phyloP scores from a whole-genome alignment of 2,888 invertebrate genomes.

The Nymphalis c-album region DNA sequence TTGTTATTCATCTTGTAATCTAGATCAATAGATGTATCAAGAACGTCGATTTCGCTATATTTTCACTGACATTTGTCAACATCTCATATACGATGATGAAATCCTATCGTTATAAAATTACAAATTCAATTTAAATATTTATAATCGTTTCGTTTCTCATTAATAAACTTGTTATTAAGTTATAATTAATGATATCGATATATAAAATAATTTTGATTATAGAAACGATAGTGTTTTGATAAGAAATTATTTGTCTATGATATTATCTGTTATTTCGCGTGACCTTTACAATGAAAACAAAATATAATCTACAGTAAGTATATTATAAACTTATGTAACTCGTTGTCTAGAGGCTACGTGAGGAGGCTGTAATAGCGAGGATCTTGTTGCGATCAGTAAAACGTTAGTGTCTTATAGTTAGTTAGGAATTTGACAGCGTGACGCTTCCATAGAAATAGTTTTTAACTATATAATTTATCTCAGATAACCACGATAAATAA shows the following conservation, averaged over 20 bases:
- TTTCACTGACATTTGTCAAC: conserved; percentile 6
- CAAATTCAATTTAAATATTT: background rate
- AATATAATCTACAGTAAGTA: no score
- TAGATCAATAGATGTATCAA: conserved; percentile 9
- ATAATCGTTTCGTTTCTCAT: background rate
- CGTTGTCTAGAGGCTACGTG: no score
- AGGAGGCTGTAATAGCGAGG: no score
- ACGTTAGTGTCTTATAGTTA: no score
- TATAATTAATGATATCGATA: background rate
- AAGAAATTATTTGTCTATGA: background rate
- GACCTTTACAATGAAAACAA: no score
- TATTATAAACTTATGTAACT: no score
- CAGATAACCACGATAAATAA: no score
- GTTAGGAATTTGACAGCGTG: no score
- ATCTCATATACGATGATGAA: background rate
- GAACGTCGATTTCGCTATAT: background rate
- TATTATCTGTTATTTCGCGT: no score
- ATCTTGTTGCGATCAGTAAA: no score
- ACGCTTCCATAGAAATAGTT: no score
- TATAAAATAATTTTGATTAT: background rate
- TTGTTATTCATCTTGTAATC: background rate
- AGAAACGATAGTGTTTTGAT: background rate
- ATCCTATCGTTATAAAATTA: background rate
- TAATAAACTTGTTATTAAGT: background rate
- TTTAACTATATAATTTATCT: no score